Base-by-base conservation (phyloP, 2,113 vertebrate genomes). In the Ceyx melanurus region DNA sequence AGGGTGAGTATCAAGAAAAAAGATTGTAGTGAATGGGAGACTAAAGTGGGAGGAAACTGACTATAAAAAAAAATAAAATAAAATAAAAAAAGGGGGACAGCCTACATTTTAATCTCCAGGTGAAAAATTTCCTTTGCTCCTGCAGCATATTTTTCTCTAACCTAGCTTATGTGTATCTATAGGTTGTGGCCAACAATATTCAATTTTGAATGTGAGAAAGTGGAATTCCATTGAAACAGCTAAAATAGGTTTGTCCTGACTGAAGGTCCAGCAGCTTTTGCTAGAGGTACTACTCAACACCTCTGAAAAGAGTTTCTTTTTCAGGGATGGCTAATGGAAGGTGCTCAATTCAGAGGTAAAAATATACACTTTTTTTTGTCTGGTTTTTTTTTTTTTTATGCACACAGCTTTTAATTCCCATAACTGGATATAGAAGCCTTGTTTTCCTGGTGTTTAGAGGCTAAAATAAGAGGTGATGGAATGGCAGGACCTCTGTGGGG, bases 121-220 rank as follows among this genome's bases (percentile, higher is more conserved):
- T 64, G 15, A 68, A 83, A 70, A 35, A 20, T 5, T 11, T 50
- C 80, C 11, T 56, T 64, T 85, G 28, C 23, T 76, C 1, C 70
- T 73, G 8, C 25, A 60, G 28, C 33, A 14, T 35, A n/a, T 67
- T 90, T 71, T 67, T n/a, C 26, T 40, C 43, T 80, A 66, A 50
- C 0, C 0, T 76, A 50, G 7, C 45, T 73, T 54, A 29, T 3
- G 3, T 50, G 2, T 26, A 26, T 85, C 22, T 82, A n/a, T 13
- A 50, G 15, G 25, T 51, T 26, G 19, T 66, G 11, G 45, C 8
- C 33, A 79, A 75, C 10, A 80, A 13, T 29, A 46, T 14, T 82
- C 25, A 16, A 11, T 43, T 86, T 26, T 48, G 22, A 74, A 18
- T 40, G 11, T 11, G 56, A 66, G 46, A 54, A 95, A 48, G 16